Conservation (phyloP, 2,888 invertebrate genomes). For the Prosapia bicincta region DNA sequence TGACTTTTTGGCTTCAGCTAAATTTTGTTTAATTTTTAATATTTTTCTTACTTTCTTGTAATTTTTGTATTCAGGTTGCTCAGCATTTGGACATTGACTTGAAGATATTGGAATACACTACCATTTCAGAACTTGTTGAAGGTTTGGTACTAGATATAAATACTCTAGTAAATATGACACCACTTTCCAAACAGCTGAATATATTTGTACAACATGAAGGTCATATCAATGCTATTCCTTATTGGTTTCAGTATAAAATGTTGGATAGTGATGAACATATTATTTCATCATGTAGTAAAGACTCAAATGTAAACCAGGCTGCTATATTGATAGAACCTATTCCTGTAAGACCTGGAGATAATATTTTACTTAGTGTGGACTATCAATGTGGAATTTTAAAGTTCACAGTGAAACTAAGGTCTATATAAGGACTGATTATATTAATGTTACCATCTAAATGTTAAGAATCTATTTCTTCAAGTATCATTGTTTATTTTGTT, state of each 20-base stretch:
- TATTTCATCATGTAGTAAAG: constrained; percentile 49
- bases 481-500: too few relatives aligned
- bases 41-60: constrained; percentile 19
- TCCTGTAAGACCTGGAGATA: constrained; percentile 7
- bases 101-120: constrained; percentile 47
- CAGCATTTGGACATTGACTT: constrained; percentile 55
- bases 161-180: not conserved
- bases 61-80: constrained; percentile 44
- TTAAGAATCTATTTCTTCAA: too few relatives aligned
- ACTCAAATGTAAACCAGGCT: constrained; percentile 50
- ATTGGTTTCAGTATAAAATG: constrained; percentile 53
- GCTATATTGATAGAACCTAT: constrained; percentile 48
- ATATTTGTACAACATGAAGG: constrained; percentile 47
- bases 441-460: too few relatives aligned
- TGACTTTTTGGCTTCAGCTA: not conserved
- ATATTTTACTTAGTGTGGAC: constrained; percentile 9
- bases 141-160: not conserved
- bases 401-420: too few relatives aligned
- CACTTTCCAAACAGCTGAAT: constrained; percentile 38
- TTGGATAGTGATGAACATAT: constrained; percentile 45
- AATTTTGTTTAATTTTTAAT: not conserved
- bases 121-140: constrained; percentile 44
- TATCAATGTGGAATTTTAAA: constrained; percentile 16
- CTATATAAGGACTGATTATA: too few relatives aligned
- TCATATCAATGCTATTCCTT: constrained; percentile 51